Conservation (phyloP, 2,888 invertebrate species). For the Eilema sororculum region DNA sequence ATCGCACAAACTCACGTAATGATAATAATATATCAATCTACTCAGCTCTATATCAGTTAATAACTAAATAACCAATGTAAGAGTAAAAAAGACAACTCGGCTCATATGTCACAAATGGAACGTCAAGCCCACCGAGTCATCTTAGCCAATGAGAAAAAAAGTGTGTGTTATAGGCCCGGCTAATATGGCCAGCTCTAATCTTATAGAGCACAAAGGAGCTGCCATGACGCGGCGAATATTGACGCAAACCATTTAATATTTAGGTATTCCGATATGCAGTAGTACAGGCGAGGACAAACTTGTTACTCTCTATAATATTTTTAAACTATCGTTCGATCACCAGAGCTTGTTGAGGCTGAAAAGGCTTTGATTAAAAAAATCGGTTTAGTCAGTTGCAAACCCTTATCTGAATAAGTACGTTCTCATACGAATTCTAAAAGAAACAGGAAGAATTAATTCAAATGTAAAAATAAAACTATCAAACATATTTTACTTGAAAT, state of each 20-base stretch:
- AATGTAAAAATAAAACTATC: background rate
- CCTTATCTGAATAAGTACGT: too few relatives aligned
- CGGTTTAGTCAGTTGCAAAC: too few relatives aligned
- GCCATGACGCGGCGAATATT: slow-evolving; percentile 82
- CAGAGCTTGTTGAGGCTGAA: too few relatives aligned
- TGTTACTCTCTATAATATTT: slow-evolving; percentile 12
- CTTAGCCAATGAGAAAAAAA: slow-evolving; percentile 65
- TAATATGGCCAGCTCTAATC: slow-evolving; percentile 83
- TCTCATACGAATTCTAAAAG: background rate
- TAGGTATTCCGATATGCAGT: slow-evolving; percentile 79
- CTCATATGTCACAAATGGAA: slow-evolving; percentile 59
- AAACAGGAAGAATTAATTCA: background rate
- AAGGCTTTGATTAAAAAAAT: too few relatives aligned
- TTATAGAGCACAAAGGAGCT: slow-evolving; percentile 80
- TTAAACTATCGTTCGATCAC: background rate
- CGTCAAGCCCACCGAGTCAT: slow-evolving; percentile 56
- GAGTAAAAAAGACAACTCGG: slow-evolving; percentile 27
- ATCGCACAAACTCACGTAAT: background rate
- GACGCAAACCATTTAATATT: slow-evolving; percentile 84
- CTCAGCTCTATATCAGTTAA: background rate
- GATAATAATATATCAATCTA: background rate
- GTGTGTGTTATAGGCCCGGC: slow-evolving; percentile 67
- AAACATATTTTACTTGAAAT: too few relatives aligned
- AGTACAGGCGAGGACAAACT: slow-evolving; percentile 64
- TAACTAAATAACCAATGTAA: slow-evolving; percentile 12